These are phyloP conservation scores for Eupeodes corollae DNA, from an alignment of 1,140 invertebrate species.

Conservation along the genomic window DNA sequence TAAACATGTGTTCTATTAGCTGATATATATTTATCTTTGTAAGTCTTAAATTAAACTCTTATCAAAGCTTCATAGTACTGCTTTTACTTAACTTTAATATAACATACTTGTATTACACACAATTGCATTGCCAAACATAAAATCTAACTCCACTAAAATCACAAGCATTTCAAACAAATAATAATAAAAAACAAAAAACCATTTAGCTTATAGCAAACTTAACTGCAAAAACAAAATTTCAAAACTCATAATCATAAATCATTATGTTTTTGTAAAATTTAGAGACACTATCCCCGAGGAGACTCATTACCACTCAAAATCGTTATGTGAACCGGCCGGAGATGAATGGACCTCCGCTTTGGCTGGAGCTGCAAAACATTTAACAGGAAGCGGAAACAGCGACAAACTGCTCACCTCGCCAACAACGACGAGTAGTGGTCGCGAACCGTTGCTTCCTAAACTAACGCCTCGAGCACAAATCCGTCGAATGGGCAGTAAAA, in stretches of 20 bases:
- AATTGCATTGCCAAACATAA: not conserved
- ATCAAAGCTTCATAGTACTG: no score
- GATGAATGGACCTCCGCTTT: constrained; percentile 26
- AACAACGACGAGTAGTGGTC: constrained; percentile 7
- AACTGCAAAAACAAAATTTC: constrained; percentile 5
- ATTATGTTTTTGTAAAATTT: constrained; percentile 1
- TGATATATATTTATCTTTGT: no score
- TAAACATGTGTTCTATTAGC: no score
- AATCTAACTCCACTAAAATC: not conserved
- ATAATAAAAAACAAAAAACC: not conserved
- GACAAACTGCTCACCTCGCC: constrained; percentile 10
- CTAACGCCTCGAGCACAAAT: constrained; percentile 30
- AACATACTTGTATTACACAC: not conserved
- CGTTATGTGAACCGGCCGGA: constrained; percentile 26
- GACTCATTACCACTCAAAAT: constrained; percentile 32
- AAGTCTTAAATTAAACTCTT: no score
- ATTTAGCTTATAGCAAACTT: constrained; percentile 8
- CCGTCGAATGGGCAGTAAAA: constrained; percentile 23
- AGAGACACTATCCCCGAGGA: constrained; percentile 38
- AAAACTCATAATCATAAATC: not conserved
- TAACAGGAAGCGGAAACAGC: constrained; percentile 4
- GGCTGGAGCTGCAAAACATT: constrained; percentile 12
- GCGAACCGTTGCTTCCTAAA: constrained; percentile 29
- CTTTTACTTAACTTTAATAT: no score
- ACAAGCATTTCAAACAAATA: not conserved